These are phyloP conservation scores for Etheostoma perlongum DNA, from an alignment of 2,797 vertebrate species.

Conservation along the genomic window DNA sequence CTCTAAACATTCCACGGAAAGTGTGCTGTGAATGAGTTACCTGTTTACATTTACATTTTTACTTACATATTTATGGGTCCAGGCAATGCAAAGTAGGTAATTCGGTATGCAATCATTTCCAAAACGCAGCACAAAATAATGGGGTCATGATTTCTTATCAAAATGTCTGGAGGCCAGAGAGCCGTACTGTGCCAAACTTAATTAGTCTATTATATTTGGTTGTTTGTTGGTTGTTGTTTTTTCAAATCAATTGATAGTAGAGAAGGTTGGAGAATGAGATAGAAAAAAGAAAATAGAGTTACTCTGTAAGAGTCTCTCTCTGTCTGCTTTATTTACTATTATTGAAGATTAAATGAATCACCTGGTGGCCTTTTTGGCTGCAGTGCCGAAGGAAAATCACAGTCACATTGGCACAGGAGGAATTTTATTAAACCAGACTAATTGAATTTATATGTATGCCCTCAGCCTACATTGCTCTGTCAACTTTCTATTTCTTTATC, in stretches of 20 bases:
- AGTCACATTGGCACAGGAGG: constrained; percentile 1
- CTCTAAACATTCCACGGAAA: constrained; percentile 2
- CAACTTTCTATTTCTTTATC: not conserved
- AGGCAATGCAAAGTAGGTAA: constrained; percentile 29
- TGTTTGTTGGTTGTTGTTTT: too few species aligned
- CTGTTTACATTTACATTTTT: constrained; percentile 45
- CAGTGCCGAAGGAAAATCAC: not conserved
- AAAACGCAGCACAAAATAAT: constrained; percentile 28
- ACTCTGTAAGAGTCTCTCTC: not conserved
- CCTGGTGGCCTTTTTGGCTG: constrained; percentile 7
- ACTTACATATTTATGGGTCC: constrained; percentile 49
- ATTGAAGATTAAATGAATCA: constrained; percentile 6
- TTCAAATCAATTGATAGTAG: not conserved
- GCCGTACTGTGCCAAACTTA: constrained; percentile 19
- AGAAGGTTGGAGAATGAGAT: not conserved
- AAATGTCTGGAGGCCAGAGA: constrained; percentile 11
- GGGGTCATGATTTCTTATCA: constrained; percentile 27
- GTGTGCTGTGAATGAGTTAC: not conserved
- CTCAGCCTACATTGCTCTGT: not conserved
- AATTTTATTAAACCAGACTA: not conserved
- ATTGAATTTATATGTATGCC: constrained; percentile 1
- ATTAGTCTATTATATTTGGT: not conserved
- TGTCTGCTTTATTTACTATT: not conserved
- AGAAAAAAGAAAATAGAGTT: not conserved
- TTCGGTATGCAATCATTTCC: constrained; percentile 41